These are phyloP conservation scores for Molothrus ater DNA, from an alignment of 2,797 vertebrate genomes.

Conservation along the genomic window DNA sequence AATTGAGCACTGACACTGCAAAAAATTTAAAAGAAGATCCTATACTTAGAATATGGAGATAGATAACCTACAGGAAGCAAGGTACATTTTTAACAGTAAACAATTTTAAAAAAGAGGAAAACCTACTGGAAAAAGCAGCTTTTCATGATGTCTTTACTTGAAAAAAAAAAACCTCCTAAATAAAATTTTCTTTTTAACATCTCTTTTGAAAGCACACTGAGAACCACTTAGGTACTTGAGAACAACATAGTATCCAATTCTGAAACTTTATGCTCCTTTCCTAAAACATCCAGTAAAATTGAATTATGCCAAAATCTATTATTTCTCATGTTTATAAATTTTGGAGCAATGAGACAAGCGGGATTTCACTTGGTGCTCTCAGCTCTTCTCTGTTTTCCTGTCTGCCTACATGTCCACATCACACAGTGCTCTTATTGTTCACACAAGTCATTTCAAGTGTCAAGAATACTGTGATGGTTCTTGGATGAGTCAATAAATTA, in stretches of 20 bases:
- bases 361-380: slow-evolving; percentile 38
- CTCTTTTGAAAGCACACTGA: neutral
- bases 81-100: neutral
- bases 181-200: neutral
- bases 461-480: slow-evolving; percentile 41
- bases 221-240: neutral
- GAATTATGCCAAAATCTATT: neutral
- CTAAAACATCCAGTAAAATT: neutral
- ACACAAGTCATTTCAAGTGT: slow-evolving; percentile 58
- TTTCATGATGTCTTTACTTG: neutral
- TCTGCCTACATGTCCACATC: slow-evolving; percentile 5
- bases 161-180: neutral
- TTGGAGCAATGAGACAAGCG: neutral
- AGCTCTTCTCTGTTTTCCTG: neutral
- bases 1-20: neutral
- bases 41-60: neutral
- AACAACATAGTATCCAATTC: neutral
- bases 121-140: neutral
- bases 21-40: neutral
- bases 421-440: slow-evolving; percentile 61
- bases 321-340: slow-evolving; percentile 5
- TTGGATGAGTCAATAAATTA: slow-evolving; percentile 23
- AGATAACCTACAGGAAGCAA: neutral
- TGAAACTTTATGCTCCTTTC: neutral
- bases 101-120: neutral